These are phyloP conservation scores for Steatornis caripensis DNA, from an alignment of 2,113 vertebrate genomes.

Conservation along the genomic window DNA sequence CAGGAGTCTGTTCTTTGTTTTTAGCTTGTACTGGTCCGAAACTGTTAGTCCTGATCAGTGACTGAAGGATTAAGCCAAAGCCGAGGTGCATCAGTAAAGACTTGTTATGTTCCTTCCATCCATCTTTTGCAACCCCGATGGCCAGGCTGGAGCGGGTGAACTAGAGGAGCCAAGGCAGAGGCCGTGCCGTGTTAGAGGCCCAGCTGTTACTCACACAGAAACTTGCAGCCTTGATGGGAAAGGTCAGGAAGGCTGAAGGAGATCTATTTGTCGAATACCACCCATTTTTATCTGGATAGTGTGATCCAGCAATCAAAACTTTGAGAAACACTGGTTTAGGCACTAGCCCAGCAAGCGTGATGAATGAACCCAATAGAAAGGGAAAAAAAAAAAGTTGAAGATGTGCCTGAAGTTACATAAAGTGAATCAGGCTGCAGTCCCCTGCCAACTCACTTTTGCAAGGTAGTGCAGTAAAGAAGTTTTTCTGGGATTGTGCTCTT, in stretches of 20 bases:
- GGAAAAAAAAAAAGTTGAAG: not conserved
- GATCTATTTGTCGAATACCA: not conserved
- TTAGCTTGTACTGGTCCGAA: not conserved
- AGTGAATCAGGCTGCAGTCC: not conserved
- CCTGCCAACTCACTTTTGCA: not conserved
- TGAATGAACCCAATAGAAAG: not conserved
- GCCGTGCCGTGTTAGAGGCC: not conserved
- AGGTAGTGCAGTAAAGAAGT: not conserved
- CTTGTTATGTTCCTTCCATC: not conserved
- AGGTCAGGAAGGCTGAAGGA: not conserved
- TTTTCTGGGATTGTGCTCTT: not conserved
- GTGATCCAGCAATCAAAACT: not conserved
- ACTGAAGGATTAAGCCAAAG: not conserved
- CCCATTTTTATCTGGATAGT: not conserved
- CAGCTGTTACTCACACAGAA: not conserved
- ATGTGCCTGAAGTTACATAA: not conserved
- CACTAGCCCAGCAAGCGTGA: not conserved
- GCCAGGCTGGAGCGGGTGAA: not conserved
- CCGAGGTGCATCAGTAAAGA: not conserved
- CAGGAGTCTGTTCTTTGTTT: not conserved
- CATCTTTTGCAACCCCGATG: not conserved
- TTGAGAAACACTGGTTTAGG: not conserved
- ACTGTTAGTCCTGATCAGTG: not conserved
- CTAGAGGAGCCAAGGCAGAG: not conserved
- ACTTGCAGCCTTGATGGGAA: not conserved